These are phyloP conservation scores for Sarcophaga carnaria DNA, from an alignment of 2,888 invertebrate species.

Conservation along the genomic window DNA sequence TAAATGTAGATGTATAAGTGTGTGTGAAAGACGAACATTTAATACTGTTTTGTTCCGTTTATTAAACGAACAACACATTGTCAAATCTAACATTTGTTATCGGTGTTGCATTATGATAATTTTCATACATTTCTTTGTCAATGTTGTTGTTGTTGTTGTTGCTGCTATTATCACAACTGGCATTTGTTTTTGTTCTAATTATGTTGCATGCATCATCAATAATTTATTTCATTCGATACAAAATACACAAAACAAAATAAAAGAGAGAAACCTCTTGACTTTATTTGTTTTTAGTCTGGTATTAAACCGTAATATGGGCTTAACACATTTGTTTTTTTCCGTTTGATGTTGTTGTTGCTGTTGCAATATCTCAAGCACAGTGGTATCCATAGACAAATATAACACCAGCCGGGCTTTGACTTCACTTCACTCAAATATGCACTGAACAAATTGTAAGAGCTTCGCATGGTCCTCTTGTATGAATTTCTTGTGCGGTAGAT, in stretches of 20 bases:
- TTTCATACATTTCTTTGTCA: too few relatives aligned
- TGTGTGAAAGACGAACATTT: slow-evolving; percentile 43
- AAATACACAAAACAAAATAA: too few relatives aligned
- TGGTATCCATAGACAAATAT: neutral
- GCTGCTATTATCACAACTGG: slow-evolving; percentile 35
- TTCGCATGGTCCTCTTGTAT: too few relatives aligned
- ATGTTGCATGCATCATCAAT: slow-evolving; percentile 55
- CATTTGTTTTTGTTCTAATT: slow-evolving; percentile 54
- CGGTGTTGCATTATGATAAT: neutral
- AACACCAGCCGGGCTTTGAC: neutral
- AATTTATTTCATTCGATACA: neutral
- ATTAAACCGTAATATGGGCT: slow-evolving; percentile 39
- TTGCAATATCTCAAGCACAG: slow-evolving; percentile 3
- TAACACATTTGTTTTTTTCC: neutral
- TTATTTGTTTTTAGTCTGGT: slow-evolving; percentile 67
- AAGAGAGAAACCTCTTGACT: slow-evolving; percentile 78
- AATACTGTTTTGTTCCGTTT: slow-evolving; percentile 53
- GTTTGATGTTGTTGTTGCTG: neutral
- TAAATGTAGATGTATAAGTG: neutral
- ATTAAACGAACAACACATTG: slow-evolving; percentile 10
- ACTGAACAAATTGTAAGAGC: too few relatives aligned
- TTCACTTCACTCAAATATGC: neutral
- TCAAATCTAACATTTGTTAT: slow-evolving; percentile 58
- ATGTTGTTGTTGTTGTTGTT: neutral
- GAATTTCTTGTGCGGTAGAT: too few relatives aligned